A percentile compares a stretch with the other conserved stretches of the same genome.
Conservation (phyloP, 2,797 vertebrate species). For the Vultur gryphus region DNA sequence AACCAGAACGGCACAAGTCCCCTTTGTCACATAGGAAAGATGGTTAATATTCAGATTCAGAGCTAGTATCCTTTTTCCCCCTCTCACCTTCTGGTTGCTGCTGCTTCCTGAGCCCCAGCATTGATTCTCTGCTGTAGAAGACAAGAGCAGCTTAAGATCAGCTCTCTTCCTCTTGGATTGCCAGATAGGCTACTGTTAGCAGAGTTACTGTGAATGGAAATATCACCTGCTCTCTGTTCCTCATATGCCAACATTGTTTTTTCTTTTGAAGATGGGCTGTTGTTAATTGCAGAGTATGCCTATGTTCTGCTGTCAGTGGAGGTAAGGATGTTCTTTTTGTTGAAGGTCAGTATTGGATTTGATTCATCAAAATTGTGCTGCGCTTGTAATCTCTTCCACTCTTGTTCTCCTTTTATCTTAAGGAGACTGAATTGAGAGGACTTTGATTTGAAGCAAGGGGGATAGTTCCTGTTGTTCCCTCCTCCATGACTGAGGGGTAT, state of each 20-base stretch:
- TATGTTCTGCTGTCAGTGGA: background rate
- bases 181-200: slow-evolving; percentile 19
- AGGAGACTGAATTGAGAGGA: background rate
- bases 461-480: background rate
- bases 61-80: background rate
- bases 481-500: background rate
- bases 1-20: background rate
- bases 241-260: background rate
- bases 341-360: background rate
- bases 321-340: background rate
- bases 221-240: slow-evolving; percentile 1
- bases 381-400: background rate
- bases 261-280: background rate
- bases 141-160: background rate
- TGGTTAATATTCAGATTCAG: background rate
- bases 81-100: background rate
- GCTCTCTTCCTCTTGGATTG: background rate
- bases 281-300: slow-evolving; percentile 28
- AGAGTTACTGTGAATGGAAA: background rate
- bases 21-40: background rate
- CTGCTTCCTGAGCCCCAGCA: background rate
- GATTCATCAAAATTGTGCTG: background rate
- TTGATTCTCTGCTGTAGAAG: background rate
- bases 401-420: background rate
- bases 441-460: background rate